Evolutionary conservation across 2,113 vertebrate species (phyloP).

Genomic region (Delphinus delphis): DNA sequence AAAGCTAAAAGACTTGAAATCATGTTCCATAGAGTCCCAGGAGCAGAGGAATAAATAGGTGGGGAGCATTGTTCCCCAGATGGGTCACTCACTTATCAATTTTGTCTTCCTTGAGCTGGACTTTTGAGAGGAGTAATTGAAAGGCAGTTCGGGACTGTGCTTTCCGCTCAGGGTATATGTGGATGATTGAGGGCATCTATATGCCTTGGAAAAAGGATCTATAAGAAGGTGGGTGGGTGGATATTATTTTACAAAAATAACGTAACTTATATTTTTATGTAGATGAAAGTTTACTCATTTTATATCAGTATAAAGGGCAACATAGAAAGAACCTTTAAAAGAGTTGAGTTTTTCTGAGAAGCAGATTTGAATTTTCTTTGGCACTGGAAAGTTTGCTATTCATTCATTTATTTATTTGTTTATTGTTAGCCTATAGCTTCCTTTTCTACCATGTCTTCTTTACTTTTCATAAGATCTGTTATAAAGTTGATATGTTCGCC

Average conservation of each 20-base stretch:
- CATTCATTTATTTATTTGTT: not conserved
- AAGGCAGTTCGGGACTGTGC: not conserved
- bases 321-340: not conserved
- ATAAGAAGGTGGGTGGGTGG: not conserved
- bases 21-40: not conserved
- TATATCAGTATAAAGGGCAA: not conserved
- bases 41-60: not conserved
- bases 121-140: not conserved
- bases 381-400: not conserved
- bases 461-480: not conserved
- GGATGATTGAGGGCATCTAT: not conserved
- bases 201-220: not conserved
- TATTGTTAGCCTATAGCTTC: not conserved
- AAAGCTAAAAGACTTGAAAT: not conserved
- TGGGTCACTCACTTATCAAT: not conserved
- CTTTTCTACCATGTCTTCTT: not conserved
- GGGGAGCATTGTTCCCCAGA: not conserved
- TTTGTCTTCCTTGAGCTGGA: not conserved
- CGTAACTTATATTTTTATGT: not conserved
- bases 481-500: not conserved
- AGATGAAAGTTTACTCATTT: not conserved
- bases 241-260: not conserved
- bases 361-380: not conserved
- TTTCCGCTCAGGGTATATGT: not conserved
- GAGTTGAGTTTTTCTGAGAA: not conserved